A percentile compares a stretch with the other conserved stretches of the same genome.
Conservation (phyloP, 1,140 invertebrate genomes). For the Bombus vancouverensis region DNA sequence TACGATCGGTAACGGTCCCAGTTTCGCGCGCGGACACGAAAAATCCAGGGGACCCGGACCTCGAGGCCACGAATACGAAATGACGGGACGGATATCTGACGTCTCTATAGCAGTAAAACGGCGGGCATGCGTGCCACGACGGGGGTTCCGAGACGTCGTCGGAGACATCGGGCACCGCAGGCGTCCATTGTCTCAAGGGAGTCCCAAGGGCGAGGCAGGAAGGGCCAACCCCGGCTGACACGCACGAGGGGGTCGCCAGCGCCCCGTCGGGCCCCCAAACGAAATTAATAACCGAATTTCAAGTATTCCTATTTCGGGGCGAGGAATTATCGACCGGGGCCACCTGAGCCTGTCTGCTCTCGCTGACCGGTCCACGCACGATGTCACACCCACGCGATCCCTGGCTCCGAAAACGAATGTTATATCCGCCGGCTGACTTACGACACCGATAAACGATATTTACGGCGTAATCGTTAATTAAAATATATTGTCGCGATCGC, state of each 20-base stretch:
- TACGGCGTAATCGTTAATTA: slow-evolving; percentile 58
- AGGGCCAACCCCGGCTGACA: slow-evolving; percentile 70
- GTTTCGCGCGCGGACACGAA: background rate
- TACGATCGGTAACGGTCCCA: too few species aligned
- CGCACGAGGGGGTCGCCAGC: slow-evolving; percentile 74
- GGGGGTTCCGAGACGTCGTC: slow-evolving; percentile 81
- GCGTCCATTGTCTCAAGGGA: slow-evolving; percentile 81
- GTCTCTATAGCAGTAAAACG: slow-evolving; percentile 80
- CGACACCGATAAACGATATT: slow-evolving; percentile 51
- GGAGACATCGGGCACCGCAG: slow-evolving; percentile 80
- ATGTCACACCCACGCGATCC: slow-evolving; percentile 61
- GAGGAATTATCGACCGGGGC: slow-evolving; percentile 50
- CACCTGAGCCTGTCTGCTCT: slow-evolving; percentile 22
- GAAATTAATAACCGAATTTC: slow-evolving; percentile 80
- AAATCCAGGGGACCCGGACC: background rate
- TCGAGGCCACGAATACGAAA: slow-evolving; percentile 65
- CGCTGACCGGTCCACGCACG: background rate
- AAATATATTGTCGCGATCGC: slow-evolving; percentile 31
- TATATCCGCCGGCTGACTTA: slow-evolving; percentile 55
- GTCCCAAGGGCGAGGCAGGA: slow-evolving; percentile 64
- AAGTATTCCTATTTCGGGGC: slow-evolving; percentile 61
- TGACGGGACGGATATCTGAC: slow-evolving; percentile 80
- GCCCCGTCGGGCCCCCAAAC: slow-evolving; percentile 68
- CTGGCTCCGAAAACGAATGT: slow-evolving; percentile 36
- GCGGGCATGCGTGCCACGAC: slow-evolving; percentile 75